Percentiles rank a stretch among this genome's conserved stretches.
Evolutionary conservation across 2,888 invertebrate genomes (phyloP).

Genomic region (Drosophila infuscata): DNA sequence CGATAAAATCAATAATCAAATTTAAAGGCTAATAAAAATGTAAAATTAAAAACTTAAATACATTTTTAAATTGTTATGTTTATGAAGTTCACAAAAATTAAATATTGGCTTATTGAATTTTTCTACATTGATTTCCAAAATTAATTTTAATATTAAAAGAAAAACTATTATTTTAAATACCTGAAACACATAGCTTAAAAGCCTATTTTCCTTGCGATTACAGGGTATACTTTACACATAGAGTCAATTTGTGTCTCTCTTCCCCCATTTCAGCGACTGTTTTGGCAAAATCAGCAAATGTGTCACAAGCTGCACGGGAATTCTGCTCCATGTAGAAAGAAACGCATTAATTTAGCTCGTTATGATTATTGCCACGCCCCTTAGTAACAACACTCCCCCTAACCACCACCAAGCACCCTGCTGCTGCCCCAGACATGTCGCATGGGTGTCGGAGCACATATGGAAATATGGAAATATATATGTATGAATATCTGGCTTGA

Average conservation of each 20-base stretch:
- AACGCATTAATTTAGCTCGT: conserved; percentile 83
- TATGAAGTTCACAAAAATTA: neutral
- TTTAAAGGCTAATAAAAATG: too few relatives aligned
- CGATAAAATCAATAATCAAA: neutral
- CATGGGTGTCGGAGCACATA: conserved; percentile 46
- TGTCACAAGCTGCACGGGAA: conserved; percentile 78
- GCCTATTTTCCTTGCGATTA: conserved; percentile 1
- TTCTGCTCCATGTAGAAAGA: conserved; percentile 83
- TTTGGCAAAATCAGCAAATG: conserved; percentile 74
- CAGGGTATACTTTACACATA: conserved; percentile 32
- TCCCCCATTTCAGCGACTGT: conserved; percentile 19
- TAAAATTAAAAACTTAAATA: neutral
- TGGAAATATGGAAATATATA: conserved; percentile 54
- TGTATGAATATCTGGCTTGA: conserved; percentile 51
- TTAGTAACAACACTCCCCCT: neutral
- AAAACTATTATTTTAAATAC: neutral
- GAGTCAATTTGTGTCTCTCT: neutral
- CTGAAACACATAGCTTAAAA: too few relatives aligned
- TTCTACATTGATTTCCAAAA: neutral
- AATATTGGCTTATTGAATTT: neutral
- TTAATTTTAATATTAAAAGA: neutral
- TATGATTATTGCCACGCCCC: conserved; percentile 80
- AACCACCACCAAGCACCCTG: conserved; percentile 1
- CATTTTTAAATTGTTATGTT: neutral
- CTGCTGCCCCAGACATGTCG: conserved; percentile 24